Percentiles rank a stretch among this genome's conserved stretches.
These are phyloP conservation scores for Rugalucina vietnamica DNA, from an alignment of 2,888 invertebrate species.

Conservation along the genomic window DNA sequence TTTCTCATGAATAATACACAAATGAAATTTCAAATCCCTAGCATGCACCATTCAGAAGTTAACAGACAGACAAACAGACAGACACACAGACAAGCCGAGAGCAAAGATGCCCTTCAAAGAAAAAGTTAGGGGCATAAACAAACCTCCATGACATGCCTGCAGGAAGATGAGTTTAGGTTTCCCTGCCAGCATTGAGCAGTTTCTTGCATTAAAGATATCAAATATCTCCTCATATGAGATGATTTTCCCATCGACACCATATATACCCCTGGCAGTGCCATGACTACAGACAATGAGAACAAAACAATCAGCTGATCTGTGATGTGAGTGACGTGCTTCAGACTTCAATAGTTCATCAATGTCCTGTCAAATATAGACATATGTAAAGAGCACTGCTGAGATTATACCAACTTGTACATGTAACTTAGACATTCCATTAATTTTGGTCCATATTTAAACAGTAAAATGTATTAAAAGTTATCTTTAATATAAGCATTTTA, in stretches of 20 bases:
- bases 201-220: slow-evolving; percentile 55
- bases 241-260: slow-evolving; percentile 62
- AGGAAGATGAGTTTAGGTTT: slow-evolving; percentile 74
- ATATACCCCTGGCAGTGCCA: slow-evolving; percentile 58
- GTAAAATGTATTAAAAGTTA: too few species aligned
- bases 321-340: slow-evolving; percentile 46
- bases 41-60: too few species aligned
- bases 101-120: too few species aligned
- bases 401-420: too few species aligned
- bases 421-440: too few species aligned
- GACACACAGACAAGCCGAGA: too few species aligned
- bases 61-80: too few species aligned
- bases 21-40: too few species aligned
- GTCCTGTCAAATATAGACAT: slow-evolving; percentile 39
- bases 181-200: slow-evolving; percentile 59
- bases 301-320: slow-evolving; percentile 63
- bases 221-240: slow-evolving; percentile 53
- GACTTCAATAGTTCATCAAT: slow-evolving; percentile 40
- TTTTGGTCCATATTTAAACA: too few species aligned
- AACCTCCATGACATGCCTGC: slow-evolving; percentile 74
- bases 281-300: slow-evolving; percentile 65
- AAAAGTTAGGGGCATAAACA: too few species aligned
- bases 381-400: background rate
- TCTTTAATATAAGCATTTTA: too few species aligned
- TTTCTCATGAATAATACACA: too few species aligned